Percentiles rank a stretch among this genome's conserved stretches.
Conservation (phyloP, 2,113 vertebrate genomes). For the Brevimyrus niger region DNA sequence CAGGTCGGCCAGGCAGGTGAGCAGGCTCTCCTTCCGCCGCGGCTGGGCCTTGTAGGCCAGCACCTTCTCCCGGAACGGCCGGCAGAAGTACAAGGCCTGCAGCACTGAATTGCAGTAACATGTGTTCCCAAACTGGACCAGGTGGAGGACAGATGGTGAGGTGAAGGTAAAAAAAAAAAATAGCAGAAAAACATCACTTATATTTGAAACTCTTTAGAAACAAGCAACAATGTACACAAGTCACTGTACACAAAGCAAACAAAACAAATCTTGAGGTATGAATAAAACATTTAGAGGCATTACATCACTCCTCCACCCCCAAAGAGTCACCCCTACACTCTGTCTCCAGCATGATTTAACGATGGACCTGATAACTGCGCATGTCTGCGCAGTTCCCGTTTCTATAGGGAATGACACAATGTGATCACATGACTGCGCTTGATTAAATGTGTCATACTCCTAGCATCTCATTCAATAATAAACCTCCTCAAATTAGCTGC, state of each 20-base stretch:
- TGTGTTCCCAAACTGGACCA: conserved; percentile 79
- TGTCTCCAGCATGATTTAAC: not conserved
- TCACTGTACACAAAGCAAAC: not conserved
- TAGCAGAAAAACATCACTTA: conserved; percentile 16
- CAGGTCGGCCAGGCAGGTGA: conserved; percentile 83
- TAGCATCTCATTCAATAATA: not conserved
- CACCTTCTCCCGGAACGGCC: conserved; percentile 87
- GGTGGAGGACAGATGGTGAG: conserved; percentile 5
- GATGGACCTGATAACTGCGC: not conserved
- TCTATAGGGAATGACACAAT: not conserved
- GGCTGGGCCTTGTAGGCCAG: conserved; percentile 87
- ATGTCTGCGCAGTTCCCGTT: not conserved
- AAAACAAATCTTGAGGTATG: not conserved
- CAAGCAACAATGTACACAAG: not conserved
- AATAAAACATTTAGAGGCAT: not conserved
- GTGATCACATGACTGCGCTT: not conserved
- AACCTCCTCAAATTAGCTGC: not conserved
- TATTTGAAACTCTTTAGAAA: not conserved
- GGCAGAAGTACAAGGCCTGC: conserved; percentile 89
- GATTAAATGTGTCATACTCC: not conserved
- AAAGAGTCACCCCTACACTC: not conserved
- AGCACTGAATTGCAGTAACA: conserved; percentile 94
- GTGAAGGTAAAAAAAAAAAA: conserved; percentile 21
- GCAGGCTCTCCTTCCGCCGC: conserved; percentile 80
- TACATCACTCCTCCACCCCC: not conserved